These are phyloP conservation scores for Micromys minutus DNA, from an alignment of 2,113 vertebrate species.

Conservation along the genomic window DNA sequence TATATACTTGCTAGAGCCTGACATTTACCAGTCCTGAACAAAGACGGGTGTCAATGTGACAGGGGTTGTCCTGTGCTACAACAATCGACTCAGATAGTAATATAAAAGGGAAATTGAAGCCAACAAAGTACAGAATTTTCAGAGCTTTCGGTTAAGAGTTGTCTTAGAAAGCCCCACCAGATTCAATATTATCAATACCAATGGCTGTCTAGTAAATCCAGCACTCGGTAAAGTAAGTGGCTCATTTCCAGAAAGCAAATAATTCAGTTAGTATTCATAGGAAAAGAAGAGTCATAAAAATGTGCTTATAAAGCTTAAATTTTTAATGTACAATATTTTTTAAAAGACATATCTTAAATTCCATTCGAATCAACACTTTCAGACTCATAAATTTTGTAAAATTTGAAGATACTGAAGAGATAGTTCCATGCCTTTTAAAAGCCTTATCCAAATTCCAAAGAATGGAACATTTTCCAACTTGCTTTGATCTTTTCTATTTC, in stretches of 20 bases:
- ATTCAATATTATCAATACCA: constrained; percentile 27
- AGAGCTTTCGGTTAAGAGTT: constrained; percentile 40
- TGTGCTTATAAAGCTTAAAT: constrained; percentile 55
- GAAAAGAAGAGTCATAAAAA: neutral
- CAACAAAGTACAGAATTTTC: constrained; percentile 40
- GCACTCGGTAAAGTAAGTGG: constrained; percentile 63
- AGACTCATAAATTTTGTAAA: constrained; percentile 58
- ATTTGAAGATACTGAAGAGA: constrained; percentile 31
- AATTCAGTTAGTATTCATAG: constrained; percentile 33
- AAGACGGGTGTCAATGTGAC: neutral
- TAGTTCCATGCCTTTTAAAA: constrained; percentile 52
- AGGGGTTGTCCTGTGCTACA: neutral
- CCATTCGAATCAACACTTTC: constrained; percentile 33
- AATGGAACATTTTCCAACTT: constrained; percentile 20
- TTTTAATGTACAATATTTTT: constrained; percentile 2
- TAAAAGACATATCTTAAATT: constrained; percentile 52
- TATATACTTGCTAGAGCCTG: neutral
- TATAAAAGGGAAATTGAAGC: neutral
- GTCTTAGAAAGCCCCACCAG: constrained; percentile 4
- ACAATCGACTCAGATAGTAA: constrained; percentile 20
- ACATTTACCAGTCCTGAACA: neutral
- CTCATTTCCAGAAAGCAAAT: constrained; percentile 52
- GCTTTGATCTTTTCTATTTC: neutral
- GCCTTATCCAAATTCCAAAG: constrained; percentile 15
- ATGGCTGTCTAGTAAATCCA: constrained; percentile 31